phyloP scores from a whole-genome alignment of 2,888 invertebrate species.

The Chrysolina americana region DNA sequence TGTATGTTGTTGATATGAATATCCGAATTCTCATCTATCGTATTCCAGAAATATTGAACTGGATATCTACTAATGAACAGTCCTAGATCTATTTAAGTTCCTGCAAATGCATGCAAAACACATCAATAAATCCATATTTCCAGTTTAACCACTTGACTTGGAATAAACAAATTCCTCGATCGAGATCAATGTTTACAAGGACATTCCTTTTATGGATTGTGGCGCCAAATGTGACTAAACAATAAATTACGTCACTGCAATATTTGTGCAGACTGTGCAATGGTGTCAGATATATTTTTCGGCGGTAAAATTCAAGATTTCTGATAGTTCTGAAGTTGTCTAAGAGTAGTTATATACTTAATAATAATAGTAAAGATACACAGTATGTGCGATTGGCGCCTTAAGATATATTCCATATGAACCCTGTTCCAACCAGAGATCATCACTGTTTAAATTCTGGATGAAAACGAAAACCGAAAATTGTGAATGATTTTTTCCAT shows the following conservation, averaged over 20 bases:
- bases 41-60: too few species aligned
- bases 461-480: too few species aligned
- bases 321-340: neutral
- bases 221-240: constrained; percentile 17
- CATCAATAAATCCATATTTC: neutral
- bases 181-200: constrained; percentile 8
- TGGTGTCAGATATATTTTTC: neutral
- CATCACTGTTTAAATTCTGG: too few species aligned
- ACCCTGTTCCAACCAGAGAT: too few species aligned
- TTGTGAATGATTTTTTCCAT: too few species aligned
- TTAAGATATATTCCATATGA: too few species aligned
- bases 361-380: too few species aligned
- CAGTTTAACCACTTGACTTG: neutral
- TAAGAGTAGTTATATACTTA: too few species aligned
- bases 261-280: neutral
- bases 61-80: too few species aligned
- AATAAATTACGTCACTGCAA: neutral
- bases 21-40: neutral
- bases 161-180: constrained; percentile 10
- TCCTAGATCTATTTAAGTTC: neutral
- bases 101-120: neutral
- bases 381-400: too few species aligned
- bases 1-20: too few species aligned
- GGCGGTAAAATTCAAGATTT: neutral
- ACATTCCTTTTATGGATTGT: constrained; percentile 17